These are phyloP conservation scores for Drosophila paramelanica DNA, from an alignment of 2,888 invertebrate species.

Conservation along the genomic window DNA sequence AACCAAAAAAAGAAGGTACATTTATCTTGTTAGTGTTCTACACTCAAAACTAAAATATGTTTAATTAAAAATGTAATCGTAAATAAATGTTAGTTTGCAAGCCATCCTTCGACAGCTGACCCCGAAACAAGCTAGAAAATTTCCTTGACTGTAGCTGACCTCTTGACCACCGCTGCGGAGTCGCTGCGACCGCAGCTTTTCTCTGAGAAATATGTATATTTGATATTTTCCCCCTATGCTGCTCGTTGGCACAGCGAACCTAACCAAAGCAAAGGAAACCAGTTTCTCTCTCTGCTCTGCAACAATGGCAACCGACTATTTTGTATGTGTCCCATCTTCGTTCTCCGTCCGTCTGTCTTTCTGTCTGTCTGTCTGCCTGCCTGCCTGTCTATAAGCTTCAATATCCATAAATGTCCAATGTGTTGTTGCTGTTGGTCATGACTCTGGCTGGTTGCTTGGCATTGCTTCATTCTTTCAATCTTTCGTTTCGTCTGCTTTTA, in stretches of 20 bases:
- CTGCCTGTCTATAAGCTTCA: slow-evolving; percentile 76
- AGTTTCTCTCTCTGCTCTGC: slow-evolving; percentile 46
- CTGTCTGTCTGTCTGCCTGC: slow-evolving; percentile 62
- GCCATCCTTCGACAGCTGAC: slow-evolving; percentile 29
- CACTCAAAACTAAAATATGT: slow-evolving; percentile 22
- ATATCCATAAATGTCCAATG: slow-evolving; percentile 80
- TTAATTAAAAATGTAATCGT: slow-evolving; percentile 54
- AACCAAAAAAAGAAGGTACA: not conserved
- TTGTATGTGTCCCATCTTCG: slow-evolving; percentile 18
- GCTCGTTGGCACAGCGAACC: slow-evolving; percentile 19
- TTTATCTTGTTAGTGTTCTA: not conserved
- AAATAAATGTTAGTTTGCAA: slow-evolving; percentile 39
- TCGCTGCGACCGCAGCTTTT: slow-evolving; percentile 53
- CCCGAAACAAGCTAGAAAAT: slow-evolving; percentile 36
- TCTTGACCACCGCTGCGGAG: slow-evolving; percentile 38
- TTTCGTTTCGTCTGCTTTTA: slow-evolving; percentile 22
- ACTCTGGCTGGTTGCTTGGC: slow-evolving; percentile 61
- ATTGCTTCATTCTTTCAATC: slow-evolving; percentile 46
- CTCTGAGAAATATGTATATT: slow-evolving; percentile 45
- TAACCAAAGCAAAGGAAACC: slow-evolving; percentile 43
- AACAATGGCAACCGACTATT: slow-evolving; percentile 46
- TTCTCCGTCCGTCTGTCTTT: slow-evolving; percentile 21
- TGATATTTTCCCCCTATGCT: slow-evolving; percentile 36
- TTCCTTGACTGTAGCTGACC: slow-evolving; percentile 46
- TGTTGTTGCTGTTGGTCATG: slow-evolving; percentile 67